These are phyloP conservation scores for Drosophila helvetica DNA, from an alignment of 2,888 invertebrate species.

Conservation along the genomic window DNA sequence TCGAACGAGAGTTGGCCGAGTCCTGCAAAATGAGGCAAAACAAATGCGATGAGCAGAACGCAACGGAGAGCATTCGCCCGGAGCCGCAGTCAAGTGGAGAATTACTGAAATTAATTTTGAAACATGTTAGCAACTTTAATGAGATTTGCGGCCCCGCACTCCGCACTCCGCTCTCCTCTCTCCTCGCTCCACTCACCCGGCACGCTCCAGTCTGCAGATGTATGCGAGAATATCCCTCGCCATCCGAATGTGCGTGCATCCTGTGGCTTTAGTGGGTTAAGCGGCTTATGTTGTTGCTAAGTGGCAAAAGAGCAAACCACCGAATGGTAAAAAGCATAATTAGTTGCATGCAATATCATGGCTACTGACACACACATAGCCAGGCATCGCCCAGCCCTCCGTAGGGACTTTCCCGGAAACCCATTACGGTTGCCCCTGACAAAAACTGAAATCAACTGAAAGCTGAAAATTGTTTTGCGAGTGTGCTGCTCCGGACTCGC, in stretches of 20 bases:
- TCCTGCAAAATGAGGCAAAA: background rate
- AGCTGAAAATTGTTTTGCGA: slow-evolving; percentile 21
- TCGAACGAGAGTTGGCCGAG: slow-evolving; percentile 4
- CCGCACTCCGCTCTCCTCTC: background rate
- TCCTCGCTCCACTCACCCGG: background rate
- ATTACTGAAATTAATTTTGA: slow-evolving; percentile 74
- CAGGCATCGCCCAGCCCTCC: slow-evolving; percentile 7
- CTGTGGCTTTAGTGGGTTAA: slow-evolving; percentile 70
- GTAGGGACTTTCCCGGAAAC: slow-evolving; percentile 14
- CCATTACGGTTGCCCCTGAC: slow-evolving; percentile 16
- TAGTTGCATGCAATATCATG: slow-evolving; percentile 65
- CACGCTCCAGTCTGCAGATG: slow-evolving; percentile 2
- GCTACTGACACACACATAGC: slow-evolving; percentile 27
- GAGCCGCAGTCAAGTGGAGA: slow-evolving; percentile 58
- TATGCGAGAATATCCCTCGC: slow-evolving; percentile 19
- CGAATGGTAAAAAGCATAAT: slow-evolving; percentile 68
- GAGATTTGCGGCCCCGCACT: slow-evolving; percentile 71
- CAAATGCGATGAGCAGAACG: slow-evolving; percentile 32
- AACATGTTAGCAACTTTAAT: slow-evolving; percentile 73
- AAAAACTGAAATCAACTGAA: slow-evolving; percentile 9
- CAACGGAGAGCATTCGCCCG: slow-evolving; percentile 36
- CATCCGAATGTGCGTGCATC: slow-evolving; percentile 39
- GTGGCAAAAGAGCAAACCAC: slow-evolving; percentile 74
- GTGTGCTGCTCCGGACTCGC: slow-evolving; percentile 1
- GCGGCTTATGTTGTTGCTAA: slow-evolving; percentile 73